Evolutionary conservation across 2,797 vertebrate species (phyloP), one percentile per base, ranked within the genome.

Genomic region (Ceryle rudis): DNA sequence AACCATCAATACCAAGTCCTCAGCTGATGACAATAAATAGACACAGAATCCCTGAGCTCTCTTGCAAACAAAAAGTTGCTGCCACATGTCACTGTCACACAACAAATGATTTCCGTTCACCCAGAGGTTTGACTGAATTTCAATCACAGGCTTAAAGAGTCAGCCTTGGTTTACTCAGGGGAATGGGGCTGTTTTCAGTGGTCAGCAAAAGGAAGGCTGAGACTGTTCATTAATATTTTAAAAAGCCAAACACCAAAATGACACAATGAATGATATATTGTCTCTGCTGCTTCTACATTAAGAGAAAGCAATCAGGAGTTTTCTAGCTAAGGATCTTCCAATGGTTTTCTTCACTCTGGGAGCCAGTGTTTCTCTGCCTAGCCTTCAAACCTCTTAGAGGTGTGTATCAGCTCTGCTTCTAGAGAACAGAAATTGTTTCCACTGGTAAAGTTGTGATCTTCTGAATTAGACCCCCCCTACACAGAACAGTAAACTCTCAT

Each of bases 211-310:
- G 86, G 89, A 71, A 96, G 91, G 73, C 75, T 79, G 93, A 89
- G 67, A 74, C 79, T 91, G 73, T 78, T 97, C 95, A 97, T 97
- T 95, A 97, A 97, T 97, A 97, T 97, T 98, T 97, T 82, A 97
- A 47, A 96, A 96, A 93, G 87, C 82, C 94, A 46, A 96, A 95
- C 52, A 69, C 88, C 95, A 35, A 93, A 85, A 96, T 93, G 97
- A 75, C 94, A 94, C 70, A 15, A 89, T 29, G 75, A 92, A 85
- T 94, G 96, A 96, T 74, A 49, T 29, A 74, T 90, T 51, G 65
- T 26, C 87, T 51, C 60, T 3, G 9, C 49, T 82, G 79, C 47
- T 44, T 88, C 75, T 65, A 78, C 73, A 44, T 86, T 93, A 95
- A 88, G 73, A 41, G 39, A 29, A 74, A 93, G 64, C 69, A 62